Evolutionary conservation across 1,140 invertebrate species (phyloP), one percentile per base, ranked within the genome.

Genomic region (Cheumatopsyche charites): DNA sequence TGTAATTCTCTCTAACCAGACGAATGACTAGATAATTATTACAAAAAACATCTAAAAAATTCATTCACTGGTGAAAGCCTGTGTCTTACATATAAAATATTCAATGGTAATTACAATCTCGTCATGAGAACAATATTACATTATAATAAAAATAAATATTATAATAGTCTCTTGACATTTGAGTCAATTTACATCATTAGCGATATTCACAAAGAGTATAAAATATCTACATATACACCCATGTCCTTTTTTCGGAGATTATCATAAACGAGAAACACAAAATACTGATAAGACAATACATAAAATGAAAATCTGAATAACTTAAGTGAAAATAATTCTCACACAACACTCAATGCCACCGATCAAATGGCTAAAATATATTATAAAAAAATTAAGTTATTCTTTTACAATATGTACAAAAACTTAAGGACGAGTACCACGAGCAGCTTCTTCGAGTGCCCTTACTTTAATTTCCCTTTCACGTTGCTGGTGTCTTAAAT

Each of bases 381-480:
- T 36, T 9, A 9, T 36, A 49, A 4, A 49, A 21, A 49, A 5
- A 49, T 49, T 15, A 36, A 4, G 29, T 36, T 36, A 36, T 36
- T 36, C n/a, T n/a, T 36, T 36, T 9, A 9, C 9, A 36, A 36
- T 58, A 12, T 58, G 21, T 21, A 80, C 79, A 72, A 78, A 79
- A 79, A 80, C 73, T 80, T 77, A 91, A 79, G 87, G 88, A 72
- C 90, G 86, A 77, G 89, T 89, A 77, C 91, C 91, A 80, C 92
- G 87, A 71, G 92, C 91, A 68, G 92, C 92, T 86, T 94, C 92
- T 84, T 94, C 92, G 75, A 94, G 84, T 69, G 91, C 91, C 78
- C 92, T 87, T 79, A 94, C 90, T 86, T 94, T 94, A 76, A 93
- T 86, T 83, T 94, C 92, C 55, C 92, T 86, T 78, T 94, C 92